Evolutionary conservation across 37 sponge, comb jelly and placozoan genomes (phyloP).

Genomic region (Hexactinellida sp.): DNA sequence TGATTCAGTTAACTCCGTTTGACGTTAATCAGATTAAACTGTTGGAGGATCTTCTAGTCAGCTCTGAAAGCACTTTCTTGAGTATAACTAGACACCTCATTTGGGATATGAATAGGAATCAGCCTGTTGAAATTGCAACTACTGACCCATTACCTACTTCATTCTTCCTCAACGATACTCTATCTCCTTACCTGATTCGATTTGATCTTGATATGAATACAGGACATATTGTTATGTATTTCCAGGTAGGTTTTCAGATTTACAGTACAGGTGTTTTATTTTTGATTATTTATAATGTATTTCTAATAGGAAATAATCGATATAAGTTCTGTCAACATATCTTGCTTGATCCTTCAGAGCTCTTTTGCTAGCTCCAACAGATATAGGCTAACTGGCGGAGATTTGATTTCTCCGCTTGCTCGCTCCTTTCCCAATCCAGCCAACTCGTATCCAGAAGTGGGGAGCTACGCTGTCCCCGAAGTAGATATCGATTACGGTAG

Average conservation of each 20-base stretch:
- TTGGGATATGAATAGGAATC: slow-evolving; percentile 68
- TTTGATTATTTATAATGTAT: neutral
- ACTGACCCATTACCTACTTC: slow-evolving; percentile 21
- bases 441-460: neutral
- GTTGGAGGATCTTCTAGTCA: slow-evolving; percentile 38
- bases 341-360: slow-evolving; percentile 43
- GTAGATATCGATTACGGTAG: slow-evolving; percentile 17
- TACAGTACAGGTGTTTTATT: neutral
- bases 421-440: neutral
- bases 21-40: slow-evolving; percentile 63
- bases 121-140: slow-evolving; percentile 25
- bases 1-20: slow-evolving; percentile 26
- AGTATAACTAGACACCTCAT: slow-evolving; percentile 35
- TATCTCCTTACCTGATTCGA: slow-evolving; percentile 25
- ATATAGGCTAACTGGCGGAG: slow-evolving; percentile 26
- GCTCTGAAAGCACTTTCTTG: slow-evolving; percentile 32
- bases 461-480: slow-evolving; percentile 31
- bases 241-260: neutral
- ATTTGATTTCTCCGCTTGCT: neutral
- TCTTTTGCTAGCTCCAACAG: neutral
- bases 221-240: slow-evolving; percentile 38
- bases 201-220: slow-evolving; percentile 59
- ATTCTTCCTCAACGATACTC: slow-evolving; percentile 32
- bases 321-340: slow-evolving; percentile 48
- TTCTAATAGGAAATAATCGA: slow-evolving; percentile 57